Base-by-base conservation (phyloP, 2,797 vertebrate species). In the Rhabdomys pumilio region DNA sequence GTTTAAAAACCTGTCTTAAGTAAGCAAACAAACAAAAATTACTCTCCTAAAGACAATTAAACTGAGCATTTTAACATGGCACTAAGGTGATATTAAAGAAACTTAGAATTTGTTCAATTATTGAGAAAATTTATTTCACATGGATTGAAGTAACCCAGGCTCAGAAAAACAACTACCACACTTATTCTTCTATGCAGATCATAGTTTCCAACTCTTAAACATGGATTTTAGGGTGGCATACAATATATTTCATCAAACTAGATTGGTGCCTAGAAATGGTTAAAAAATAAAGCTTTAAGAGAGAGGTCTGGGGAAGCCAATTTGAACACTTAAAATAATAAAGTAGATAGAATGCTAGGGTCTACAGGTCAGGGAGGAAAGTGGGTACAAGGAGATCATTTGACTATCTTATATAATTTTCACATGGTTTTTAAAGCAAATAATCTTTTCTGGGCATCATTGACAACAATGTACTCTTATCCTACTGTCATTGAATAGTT, bases 41-140 rank as follows among this genome's bases (percentile, higher is more conserved):
- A 93, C 83, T 5, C 87, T 96, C 87, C 89, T 86, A 98, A 57
- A 95, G n/a, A 95, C 94, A 98, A 97, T 97, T 98, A 97, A 97
- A 93, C 96, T 97, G 96, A 90, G 34, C 97, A 98, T 97, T 97
- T 98, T 98, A 98, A 98, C 98, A 98, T 97, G 91, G 59, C 90
- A 96, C 93, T 97, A 98, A 91, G 29, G 17, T 47, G 47, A 96
- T 95, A 97, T 96, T 98, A 97, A 97, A 97, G 96, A 90, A 98
- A 92, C 93, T 83, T 96, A 92, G 81, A 98, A 96, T 98, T 98
- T 97, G 82, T 95, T 96, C 98, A 97, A 98, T 98, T 98, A 88
- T 91, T 98, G 63, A 89, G 82, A 97, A 96, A 97, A 91, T 97
- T 55, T 97, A 98, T 98, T 95, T 96, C 97, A 96, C 89, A 29